A percentile compares a stretch with the other conserved stretches of the same genome.
phyloP scores from a whole-genome alignment of 2,797 vertebrate species.

The Semaprochilodus insignis region DNA sequence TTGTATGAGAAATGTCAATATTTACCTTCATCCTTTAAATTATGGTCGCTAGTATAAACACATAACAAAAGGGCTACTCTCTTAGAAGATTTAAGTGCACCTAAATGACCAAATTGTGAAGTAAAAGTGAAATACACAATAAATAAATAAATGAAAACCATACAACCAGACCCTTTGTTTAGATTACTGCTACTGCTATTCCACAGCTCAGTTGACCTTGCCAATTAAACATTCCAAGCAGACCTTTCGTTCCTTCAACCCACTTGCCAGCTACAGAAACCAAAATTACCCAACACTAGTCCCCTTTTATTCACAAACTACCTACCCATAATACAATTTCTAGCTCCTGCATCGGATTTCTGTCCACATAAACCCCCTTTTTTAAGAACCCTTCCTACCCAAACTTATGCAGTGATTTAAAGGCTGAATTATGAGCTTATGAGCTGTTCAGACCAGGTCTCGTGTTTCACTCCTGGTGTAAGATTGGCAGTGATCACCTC shows the following conservation, averaged over 20 bases:
- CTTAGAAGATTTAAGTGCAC: not conserved
- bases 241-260: slow-evolving; percentile 40
- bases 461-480: slow-evolving; percentile 92
- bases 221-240: slow-evolving; percentile 37
- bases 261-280: slow-evolving; percentile 48
- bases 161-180: slow-evolving; percentile 53
- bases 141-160: slow-evolving; percentile 70
- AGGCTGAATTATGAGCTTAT: slow-evolving; percentile 88
- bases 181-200: slow-evolving; percentile 36
- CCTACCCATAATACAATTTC: slow-evolving; percentile 55
- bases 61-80: not conserved
- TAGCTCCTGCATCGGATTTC: slow-evolving; percentile 36
- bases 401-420: not conserved
- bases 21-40: not conserved
- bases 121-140: slow-evolving; percentile 77
- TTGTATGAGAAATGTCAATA: slow-evolving; percentile 1
- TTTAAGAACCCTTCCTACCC: not conserved
- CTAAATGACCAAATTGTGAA: slow-evolving; percentile 58
- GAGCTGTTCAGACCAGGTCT: slow-evolving; percentile 98
- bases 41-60: not conserved
- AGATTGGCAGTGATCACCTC: slow-evolving; percentile 96
- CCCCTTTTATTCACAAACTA: slow-evolving; percentile 48
- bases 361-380: slow-evolving; percentile 31
- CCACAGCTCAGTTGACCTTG: slow-evolving; percentile 45
- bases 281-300: slow-evolving; percentile 46